A percentile compares a stretch with the other conserved stretches of the same genome.
phyloP scores from a whole-genome alignment of 2,797 vertebrate genomes.

The Cetoscarus ocellatus region DNA sequence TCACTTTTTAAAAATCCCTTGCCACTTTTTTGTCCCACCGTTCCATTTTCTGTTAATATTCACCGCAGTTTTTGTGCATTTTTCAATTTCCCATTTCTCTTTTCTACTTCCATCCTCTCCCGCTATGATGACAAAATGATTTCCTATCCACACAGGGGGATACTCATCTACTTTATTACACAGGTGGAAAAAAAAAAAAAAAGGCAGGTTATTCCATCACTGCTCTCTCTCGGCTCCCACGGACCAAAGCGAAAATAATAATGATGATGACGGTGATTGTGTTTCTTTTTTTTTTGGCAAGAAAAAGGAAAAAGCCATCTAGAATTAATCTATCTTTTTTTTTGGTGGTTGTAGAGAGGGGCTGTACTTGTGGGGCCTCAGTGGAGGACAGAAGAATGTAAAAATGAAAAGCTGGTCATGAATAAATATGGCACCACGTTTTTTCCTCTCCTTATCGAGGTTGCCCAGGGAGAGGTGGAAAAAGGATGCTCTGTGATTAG shows the following conservation, averaged over 20 bases:
- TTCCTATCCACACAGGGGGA: slow-evolving; percentile 59
- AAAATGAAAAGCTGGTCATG: slow-evolving; percentile 78
- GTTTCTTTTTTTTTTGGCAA: slow-evolving; percentile 39
- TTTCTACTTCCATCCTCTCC: slow-evolving; percentile 43
- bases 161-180: slow-evolving; percentile 76
- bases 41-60: slow-evolving; percentile 45
- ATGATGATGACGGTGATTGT: slow-evolving; percentile 56
- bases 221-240: slow-evolving; percentile 33
- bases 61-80: slow-evolving; percentile 50
- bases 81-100: slow-evolving; percentile 61
- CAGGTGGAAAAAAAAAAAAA: slow-evolving; percentile 51
- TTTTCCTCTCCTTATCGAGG: slow-evolving; percentile 80
- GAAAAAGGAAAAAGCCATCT: slow-evolving; percentile 68
- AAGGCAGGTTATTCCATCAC: slow-evolving; percentile 59
- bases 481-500: slow-evolving; percentile 77
- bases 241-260: slow-evolving; percentile 58
- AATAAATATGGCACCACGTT: slow-evolving; percentile 85
- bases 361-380: slow-evolving; percentile 44
- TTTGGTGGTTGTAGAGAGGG: slow-evolving; percentile 40
- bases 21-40: slow-evolving; percentile 16
- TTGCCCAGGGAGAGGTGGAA: slow-evolving; percentile 76
- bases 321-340: slow-evolving; percentile 61
- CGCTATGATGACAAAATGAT: slow-evolving; percentile 69
- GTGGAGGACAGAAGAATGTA: slow-evolving; percentile 60
- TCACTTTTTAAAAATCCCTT: slow-evolving; percentile 24